phyloP scores from a whole-genome alignment of 2,888 invertebrate species.

The Oscheius onirici region DNA sequence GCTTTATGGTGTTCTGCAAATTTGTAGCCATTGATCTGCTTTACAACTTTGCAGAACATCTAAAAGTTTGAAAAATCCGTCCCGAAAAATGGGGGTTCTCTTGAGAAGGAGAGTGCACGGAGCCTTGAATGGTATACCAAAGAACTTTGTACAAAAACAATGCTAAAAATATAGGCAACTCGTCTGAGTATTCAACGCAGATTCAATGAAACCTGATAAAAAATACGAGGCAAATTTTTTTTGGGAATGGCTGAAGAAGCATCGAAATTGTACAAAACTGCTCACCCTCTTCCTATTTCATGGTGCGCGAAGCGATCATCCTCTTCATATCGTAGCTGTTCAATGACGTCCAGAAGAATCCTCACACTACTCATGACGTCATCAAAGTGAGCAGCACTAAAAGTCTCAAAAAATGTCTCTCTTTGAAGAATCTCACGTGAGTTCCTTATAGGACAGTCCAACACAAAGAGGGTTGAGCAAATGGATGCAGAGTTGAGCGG shows the following conservation, averaged over 20 bases:
- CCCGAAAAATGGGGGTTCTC: too few relatives aligned
- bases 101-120: too few relatives aligned
- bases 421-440: conserved; percentile 30
- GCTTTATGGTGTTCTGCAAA: too few relatives aligned
- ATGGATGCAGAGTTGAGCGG: conserved; percentile 63
- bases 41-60: too few relatives aligned
- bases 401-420: conserved; percentile 11
- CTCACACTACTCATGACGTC: conserved; percentile 66
- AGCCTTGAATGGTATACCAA: too few relatives aligned
- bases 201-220: too few relatives aligned
- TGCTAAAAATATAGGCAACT: too few relatives aligned
- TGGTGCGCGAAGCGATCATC: conserved; percentile 59
- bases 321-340: conserved; percentile 67
- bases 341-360: conserved; percentile 67
- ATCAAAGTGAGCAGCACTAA: conserved; percentile 68
- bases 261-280: not conserved
- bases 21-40: too few relatives aligned
- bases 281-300: conserved; percentile 46
- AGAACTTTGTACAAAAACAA: too few relatives aligned
- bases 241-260: not conserved
- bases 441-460: conserved; percentile 53
- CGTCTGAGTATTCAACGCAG: too few relatives aligned
- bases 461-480: conserved; percentile 66
- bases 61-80: too few relatives aligned
- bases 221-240: too few relatives aligned